Conservation (phyloP, 1,140 invertebrate genomes). For the Oryzaephilus surinamensis region DNA sequence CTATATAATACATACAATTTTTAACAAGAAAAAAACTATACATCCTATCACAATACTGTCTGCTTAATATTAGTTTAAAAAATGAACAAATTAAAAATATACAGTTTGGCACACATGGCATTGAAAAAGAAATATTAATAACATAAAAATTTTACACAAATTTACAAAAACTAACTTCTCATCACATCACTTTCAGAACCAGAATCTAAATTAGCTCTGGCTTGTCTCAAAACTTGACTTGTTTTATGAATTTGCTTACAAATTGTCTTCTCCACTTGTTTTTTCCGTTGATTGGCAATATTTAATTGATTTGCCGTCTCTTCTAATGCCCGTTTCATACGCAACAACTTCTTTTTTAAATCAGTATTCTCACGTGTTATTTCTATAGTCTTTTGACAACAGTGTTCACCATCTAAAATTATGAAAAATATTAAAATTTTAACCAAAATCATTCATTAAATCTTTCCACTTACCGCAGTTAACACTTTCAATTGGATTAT, state of each 20-base stretch:
- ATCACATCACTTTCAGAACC: conserved; percentile 32
- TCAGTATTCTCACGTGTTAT: conserved; percentile 47
- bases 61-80: too few relatives aligned
- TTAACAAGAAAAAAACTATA: too few relatives aligned
- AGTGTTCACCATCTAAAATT: conserved; percentile 24
- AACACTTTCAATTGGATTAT: conserved; percentile 13
- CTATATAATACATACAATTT: too few relatives aligned
- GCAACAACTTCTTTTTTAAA: conserved; percentile 42
- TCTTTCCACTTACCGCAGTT: conserved; percentile 15
- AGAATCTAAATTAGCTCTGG: conserved; percentile 42
- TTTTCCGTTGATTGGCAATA: conserved; percentile 45
- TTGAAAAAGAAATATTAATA: conserved; percentile 3
- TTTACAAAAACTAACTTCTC: conserved; percentile 6
- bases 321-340: conserved; percentile 46
- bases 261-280: conserved; percentile 47
- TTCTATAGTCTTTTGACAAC: conserved; percentile 33
- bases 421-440: conserved; percentile 6
- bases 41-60: too few relatives aligned
- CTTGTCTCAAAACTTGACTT: conserved; percentile 48
- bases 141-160: conserved; percentile 10
- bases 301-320: conserved; percentile 46
- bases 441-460: background rate
- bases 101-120: background rate
- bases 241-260: conserved; percentile 53
- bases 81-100: conserved; percentile 2